These are phyloP conservation scores for Platycercus adscitus DNA, from an alignment of 2,113 vertebrate genomes.

Conservation along the genomic window DNA sequence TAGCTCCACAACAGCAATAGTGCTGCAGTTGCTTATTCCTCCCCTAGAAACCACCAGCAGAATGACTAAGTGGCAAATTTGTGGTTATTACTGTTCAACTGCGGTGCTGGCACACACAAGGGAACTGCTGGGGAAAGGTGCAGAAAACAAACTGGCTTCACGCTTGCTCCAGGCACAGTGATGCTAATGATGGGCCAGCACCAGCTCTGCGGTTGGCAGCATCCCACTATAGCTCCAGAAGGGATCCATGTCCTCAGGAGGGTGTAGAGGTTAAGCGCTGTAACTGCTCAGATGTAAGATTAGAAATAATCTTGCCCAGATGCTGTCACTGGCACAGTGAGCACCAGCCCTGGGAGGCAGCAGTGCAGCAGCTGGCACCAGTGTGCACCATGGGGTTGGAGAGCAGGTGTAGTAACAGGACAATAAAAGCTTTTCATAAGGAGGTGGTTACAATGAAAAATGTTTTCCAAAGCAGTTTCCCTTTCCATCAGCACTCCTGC, in stretches of 20 bases:
- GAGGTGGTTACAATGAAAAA: neutral
- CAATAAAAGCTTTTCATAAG: neutral
- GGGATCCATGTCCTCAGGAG: neutral
- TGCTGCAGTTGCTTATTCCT: neutral
- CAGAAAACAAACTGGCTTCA: neutral
- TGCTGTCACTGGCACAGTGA: fast-evolving
- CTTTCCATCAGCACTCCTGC: neutral
- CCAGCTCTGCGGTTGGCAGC: neutral
- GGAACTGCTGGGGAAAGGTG: neutral
- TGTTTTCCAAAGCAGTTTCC: neutral
- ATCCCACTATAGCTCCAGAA: neutral
- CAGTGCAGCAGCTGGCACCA: neutral
- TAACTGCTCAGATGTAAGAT: too few relatives aligned
- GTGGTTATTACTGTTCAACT: neutral
- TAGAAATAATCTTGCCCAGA: neutral
- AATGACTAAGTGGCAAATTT: neutral
- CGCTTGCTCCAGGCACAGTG: fast-evolving
- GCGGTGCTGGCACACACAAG: neutral
- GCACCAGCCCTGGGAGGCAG: fast-evolving
- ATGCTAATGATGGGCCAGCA: neutral
- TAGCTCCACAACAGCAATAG: neutral
- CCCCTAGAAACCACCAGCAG: neutral
- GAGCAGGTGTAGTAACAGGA: neutral
- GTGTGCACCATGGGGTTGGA: fast-evolving
- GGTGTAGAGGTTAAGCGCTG: neutral